Evolutionary conservation across 2,113 vertebrate genomes (phyloP), one percentile per base, ranked within the genome.

Genomic region (Spea bombifrons): DNA sequence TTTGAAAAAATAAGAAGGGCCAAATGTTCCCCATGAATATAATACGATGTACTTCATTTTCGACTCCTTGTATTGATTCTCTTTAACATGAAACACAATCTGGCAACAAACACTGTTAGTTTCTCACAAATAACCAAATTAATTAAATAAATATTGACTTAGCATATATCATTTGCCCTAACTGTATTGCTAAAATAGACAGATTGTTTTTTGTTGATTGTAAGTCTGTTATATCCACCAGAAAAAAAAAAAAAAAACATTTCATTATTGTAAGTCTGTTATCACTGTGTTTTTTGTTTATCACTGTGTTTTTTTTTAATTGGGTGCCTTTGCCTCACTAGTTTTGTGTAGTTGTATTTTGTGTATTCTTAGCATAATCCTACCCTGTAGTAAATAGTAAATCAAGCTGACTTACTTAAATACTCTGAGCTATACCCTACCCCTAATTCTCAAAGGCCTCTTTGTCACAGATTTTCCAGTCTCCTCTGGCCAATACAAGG

Each of bases 81-180:
- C 16, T 73, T 73, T 73, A 73, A 49, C 63, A 66, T 80, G 67
- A 73, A 80, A 73, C 77, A 80, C 71, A 80, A 80, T 80, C 77
- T 80, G 71, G 50, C 64, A 44, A 66, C 10, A 30, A 73, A 48
- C 73, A 52, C 50, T 66, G 76, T 66, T 79, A 30, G 45, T 73
- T 67, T 79, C 70, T 79, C 9, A 44, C 4, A 52, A 73, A 72
- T 69, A n/a, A 55, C 15, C 17, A 71, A 72, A 65, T 78, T 52
- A 63, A 71, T 71, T 48, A 78, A 78, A 78, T 71, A 78, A 65
- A 78, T 71, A 66, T 65, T 71, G 76, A 55, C 66, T 53, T 73
- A 46, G 59, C 57, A 79, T 55, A 79, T 50, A 78, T 48, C 30
- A 53, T 52, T 72, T 72, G 48, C 68, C 61, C 52, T 78, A 46